These are phyloP conservation scores for Apodemia mormo DNA, from an alignment of 2,888 invertebrate genomes.

Conservation along the genomic window DNA sequence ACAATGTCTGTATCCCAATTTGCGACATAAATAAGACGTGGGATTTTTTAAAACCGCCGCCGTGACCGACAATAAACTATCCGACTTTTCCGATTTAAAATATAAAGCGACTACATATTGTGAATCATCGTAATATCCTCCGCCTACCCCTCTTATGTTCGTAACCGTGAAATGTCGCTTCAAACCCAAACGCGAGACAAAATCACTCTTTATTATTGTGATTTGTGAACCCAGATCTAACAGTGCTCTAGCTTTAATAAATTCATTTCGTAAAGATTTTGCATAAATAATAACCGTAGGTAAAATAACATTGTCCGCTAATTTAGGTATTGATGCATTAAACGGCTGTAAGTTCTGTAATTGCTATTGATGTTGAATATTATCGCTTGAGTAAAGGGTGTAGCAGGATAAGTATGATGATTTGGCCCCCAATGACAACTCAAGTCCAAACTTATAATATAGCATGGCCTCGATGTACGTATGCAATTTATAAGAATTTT, in stretches of 20 bases:
- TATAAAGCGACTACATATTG: neutral
- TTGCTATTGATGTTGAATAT: conserved; percentile 5
- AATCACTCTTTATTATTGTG: neutral
- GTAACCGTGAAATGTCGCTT: neutral
- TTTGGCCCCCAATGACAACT: too few relatives aligned
- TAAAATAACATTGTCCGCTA: neutral
- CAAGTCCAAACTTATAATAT: too few relatives aligned
- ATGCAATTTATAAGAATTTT: too few relatives aligned
- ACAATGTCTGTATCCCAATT: neutral
- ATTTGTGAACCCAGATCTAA: conserved; percentile 6
- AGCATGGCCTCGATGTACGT: too few relatives aligned
- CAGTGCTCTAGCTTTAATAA: neutral
- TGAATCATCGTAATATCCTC: neutral
- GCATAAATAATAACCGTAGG: too few relatives aligned
- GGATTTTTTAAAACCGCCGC: conserved; percentile 18
- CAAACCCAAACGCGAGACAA: conserved; percentile 14
- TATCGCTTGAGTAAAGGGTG: too few relatives aligned
- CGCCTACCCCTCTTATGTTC: neutral
- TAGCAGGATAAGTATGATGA: too few relatives aligned
- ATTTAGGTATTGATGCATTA: neutral
- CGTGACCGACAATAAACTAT: conserved; percentile 6
- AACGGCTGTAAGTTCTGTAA: conserved; percentile 15
- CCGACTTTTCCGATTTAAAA: conserved; percentile 13
- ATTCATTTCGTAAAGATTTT: neutral
- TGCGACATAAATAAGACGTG: neutral